Evolutionary conservation across 2,797 vertebrate species (phyloP).

Genomic region (Gallinago nigripennis): DNA sequence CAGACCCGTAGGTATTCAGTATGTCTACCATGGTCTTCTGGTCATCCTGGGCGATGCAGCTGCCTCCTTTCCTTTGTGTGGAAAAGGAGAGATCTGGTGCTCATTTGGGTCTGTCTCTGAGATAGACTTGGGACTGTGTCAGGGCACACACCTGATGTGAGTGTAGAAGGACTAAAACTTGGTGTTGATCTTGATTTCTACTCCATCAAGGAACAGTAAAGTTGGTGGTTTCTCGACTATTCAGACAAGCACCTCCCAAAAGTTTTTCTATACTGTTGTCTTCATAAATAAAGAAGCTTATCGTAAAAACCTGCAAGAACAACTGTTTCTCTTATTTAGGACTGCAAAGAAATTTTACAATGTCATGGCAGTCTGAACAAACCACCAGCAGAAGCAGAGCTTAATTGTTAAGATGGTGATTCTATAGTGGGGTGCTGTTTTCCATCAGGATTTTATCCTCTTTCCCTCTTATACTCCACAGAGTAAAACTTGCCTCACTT

Average conservation of each 20-base stretch:
- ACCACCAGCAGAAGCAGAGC: rapidly evolving
- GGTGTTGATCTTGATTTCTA: neutral
- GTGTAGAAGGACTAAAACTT: neutral
- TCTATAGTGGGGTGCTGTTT: neutral
- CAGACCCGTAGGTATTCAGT: rapidly evolving
- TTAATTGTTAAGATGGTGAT: neutral
- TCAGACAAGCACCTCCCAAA: neutral
- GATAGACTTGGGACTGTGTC: neutral
- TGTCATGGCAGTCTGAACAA: neutral
- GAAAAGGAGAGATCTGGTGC: neutral
- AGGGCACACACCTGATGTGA: neutral
- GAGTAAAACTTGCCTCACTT: neutral
- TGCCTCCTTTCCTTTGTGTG: neutral
- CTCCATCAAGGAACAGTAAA: neutral
- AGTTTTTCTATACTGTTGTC: neutral
- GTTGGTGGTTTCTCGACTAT: neutral
- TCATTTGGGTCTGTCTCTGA: neutral
- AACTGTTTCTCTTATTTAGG: neutral
- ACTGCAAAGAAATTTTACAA: neutral
- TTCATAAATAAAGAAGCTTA: neutral
- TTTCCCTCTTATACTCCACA: neutral
- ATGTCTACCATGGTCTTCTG: neutral
- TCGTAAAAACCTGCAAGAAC: neutral
- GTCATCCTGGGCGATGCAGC: neutral
- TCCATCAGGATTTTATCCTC: neutral